Base-by-base conservation (phyloP, 2,797 vertebrate genomes). In the Aldrovandia affinis region DNA sequence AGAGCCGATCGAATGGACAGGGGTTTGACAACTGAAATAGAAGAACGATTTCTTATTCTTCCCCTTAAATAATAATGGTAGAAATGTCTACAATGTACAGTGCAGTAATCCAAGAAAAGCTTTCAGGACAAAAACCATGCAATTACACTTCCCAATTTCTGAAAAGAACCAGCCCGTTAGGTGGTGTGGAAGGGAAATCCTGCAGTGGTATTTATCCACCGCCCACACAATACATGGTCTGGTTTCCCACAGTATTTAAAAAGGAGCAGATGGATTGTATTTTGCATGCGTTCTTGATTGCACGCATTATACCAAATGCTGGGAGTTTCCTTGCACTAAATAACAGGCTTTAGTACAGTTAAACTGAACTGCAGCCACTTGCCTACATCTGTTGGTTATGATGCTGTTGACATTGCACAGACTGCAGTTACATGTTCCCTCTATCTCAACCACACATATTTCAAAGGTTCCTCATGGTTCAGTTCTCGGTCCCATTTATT, bases 121-220 rank as follows among this genome's bases (percentile, higher is more conserved):
- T 59, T 86, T 55, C 18, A 22, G 80, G 87, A 90, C 81, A 33
- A 81, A 87, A 90, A 91, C 15, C 90, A 87, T 90, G 80, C 59
- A 87, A 90, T 90, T 91, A 88, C 85, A 90, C 86, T 86, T 86
- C 81, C 73, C 84, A 9, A 50, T 87, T 87, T 84, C 90, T 88
- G 85, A 61, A 52, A 44, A 88, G 89, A 86, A 81, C 70, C 86
- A 20, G 80, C 18, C 44, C 83, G 54, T 80, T 81, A 78, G 88
- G 89, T 3, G 88, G 89, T 85, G 22, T 54, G 70, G 25, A 75
- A 82, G 85, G 55, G 83, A 57, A 68, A 44, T 63, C 55, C 83
- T 50, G 5, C 22, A 47, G 61, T 52, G 63, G 75, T 80, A 85
- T 87, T 57, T 70, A 55, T 80, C 50, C 83, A 39, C 33, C 22